Percentiles rank a stretch among this genome's conserved stretches.
Evolutionary conservation across 1,140 invertebrate species (phyloP).

Genomic region (Lamellibrachia luymesi): DNA sequence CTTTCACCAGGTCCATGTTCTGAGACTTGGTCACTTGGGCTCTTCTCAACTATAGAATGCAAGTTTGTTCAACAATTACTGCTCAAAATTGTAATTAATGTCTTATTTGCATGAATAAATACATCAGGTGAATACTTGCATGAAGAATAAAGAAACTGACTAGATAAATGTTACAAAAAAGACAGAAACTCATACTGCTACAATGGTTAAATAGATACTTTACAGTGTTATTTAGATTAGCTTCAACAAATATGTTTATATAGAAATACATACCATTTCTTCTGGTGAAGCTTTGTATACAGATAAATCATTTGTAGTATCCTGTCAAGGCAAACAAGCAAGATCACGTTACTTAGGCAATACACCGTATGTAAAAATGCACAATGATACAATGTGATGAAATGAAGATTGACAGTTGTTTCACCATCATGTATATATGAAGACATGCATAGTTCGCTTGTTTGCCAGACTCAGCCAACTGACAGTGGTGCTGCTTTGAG

Average conservation of each 20-base stretch:
- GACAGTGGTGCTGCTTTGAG: no score
- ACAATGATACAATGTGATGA: neutral
- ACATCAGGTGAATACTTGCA: no score
- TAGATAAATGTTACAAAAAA: constrained; percentile 12
- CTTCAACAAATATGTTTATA: neutral
- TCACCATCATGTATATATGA: no score
- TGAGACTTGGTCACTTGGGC: constrained; percentile 45
- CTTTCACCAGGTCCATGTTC: constrained; percentile 40
- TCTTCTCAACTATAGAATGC: constrained; percentile 28
- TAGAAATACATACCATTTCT: constrained; percentile 45
- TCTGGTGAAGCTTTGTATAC: constrained; percentile 46
- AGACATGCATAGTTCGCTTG: no score
- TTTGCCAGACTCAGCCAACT: no score
- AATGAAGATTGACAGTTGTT: neutral
- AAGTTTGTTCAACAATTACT: neutral
- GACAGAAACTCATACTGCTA: neutral
- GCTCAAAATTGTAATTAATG: no score
- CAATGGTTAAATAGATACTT: constrained; percentile 4
- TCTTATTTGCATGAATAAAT: no score
- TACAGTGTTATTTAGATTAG: neutral
- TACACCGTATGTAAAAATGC: neutral
- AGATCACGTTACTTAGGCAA: neutral
- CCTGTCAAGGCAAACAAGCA: constrained; percentile 32
- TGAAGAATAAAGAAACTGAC: no score
- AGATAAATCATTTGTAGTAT: constrained; percentile 47